These are phyloP conservation scores for Paramisgurnus dabryanus DNA, from an alignment of 2,113 vertebrate species.

Conservation along the genomic window DNA sequence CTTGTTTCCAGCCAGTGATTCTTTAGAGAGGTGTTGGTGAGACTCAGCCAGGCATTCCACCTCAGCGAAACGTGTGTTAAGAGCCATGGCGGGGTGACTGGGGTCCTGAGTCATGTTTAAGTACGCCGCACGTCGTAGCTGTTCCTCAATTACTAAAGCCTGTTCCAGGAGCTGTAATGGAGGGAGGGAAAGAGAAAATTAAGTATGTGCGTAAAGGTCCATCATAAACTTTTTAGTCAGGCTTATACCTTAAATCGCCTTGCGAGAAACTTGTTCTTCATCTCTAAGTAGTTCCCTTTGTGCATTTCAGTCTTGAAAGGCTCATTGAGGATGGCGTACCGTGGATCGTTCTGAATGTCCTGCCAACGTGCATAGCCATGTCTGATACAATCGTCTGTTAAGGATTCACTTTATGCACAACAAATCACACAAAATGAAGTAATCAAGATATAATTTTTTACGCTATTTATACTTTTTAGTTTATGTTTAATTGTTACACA, in stretches of 20 bases:
- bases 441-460: too few relatives aligned
- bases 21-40: slow-evolving; percentile 98
- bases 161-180: slow-evolving; percentile 89
- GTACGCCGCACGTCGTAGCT: slow-evolving; percentile 91
- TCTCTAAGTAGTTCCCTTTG: slow-evolving; percentile 97
- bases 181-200: not conserved
- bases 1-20: slow-evolving; percentile 96
- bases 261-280: slow-evolving; percentile 99
- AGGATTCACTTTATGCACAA: slow-evolving; percentile 31
- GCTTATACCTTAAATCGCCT: slow-evolving; percentile 87
- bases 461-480: too few relatives aligned
- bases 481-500: too few relatives aligned
- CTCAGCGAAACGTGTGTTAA: slow-evolving; percentile 92
- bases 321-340: slow-evolving; percentile 91
- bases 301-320: slow-evolving; percentile 96
- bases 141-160: slow-evolving; percentile 97
- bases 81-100: slow-evolving; percentile 92
- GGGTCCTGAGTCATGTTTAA: slow-evolving; percentile 98
- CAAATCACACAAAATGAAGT: not conserved
- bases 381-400: slow-evolving; percentile 69
- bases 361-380: slow-evolving; percentile 98
- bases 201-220: too few relatives aligned
- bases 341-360: slow-evolving; percentile 96
- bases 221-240: not conserved
- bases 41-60: slow-evolving; percentile 98